Percentiles rank a stretch among this genome's conserved stretches.
Conservation (phyloP, 2,113 vertebrate genomes). For the Oophaga pumilio region DNA sequence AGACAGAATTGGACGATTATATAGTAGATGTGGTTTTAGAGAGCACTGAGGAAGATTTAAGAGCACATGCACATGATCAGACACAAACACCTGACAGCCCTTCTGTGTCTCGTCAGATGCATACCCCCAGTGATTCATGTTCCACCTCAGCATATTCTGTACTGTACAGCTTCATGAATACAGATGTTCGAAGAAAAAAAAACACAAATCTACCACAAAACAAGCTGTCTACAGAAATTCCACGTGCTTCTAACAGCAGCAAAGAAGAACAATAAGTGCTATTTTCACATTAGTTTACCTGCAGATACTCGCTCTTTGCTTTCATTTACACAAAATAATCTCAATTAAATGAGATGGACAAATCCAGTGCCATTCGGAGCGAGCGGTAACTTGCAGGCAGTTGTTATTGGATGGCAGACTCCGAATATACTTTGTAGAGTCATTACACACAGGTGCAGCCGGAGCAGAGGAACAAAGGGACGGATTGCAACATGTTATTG, state of each 20-base stretch:
- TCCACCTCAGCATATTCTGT: background rate
- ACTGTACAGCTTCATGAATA: background rate
- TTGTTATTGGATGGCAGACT: background rate
- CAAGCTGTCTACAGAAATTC: background rate
- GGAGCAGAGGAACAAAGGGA: constrained; percentile 20
- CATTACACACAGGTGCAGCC: constrained; percentile 36
- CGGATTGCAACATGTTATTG: constrained; percentile 33
- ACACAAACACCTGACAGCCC: too few species aligned
- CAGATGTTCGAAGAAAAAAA: background rate
- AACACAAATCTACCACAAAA: background rate
- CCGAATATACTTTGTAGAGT: background rate
- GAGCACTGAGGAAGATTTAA: too few species aligned
- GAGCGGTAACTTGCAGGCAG: background rate
- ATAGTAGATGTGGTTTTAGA: too few species aligned
- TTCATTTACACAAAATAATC: background rate
- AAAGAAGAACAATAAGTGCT: background rate
- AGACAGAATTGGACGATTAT: too few species aligned
- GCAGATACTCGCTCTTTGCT: background rate
- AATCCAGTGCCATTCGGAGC: background rate
- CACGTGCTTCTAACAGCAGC: background rate
- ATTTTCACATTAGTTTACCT: background rate
- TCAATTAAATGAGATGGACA: background rate
- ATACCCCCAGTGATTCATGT: background rate
- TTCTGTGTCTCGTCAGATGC: background rate
- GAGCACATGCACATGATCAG: too few species aligned